Evolutionary conservation across 2,797 vertebrate genomes (phyloP).

Genomic region (Falco concolor): DNA sequence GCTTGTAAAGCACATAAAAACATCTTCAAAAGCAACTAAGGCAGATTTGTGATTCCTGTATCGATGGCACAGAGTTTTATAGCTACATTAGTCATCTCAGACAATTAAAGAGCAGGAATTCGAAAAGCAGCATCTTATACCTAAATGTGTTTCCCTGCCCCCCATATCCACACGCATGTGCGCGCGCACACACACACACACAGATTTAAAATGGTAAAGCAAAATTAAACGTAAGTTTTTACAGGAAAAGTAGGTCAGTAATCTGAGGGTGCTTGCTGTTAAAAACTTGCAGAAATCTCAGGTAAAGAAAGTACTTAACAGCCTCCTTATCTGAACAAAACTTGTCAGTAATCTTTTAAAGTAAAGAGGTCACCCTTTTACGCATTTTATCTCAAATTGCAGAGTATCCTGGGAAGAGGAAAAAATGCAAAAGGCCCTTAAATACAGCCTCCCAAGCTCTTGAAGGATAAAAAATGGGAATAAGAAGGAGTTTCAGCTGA

Average conservation of each 20-base stretch:
- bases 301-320: neutral
- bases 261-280: neutral
- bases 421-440: neutral
- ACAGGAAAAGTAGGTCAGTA: neutral
- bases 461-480: neutral
- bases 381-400: constrained; percentile 17
- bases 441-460: neutral
- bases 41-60: neutral
- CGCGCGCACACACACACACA: neutral
- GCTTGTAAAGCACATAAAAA: neutral
- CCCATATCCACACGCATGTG: neutral
- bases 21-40: neutral
- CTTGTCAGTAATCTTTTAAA: neutral
- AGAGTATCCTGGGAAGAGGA: neutral
- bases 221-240: neutral
- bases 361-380: constrained; percentile 33
- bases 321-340: constrained; percentile 6
- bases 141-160: neutral
- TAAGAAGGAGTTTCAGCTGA: neutral
- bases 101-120: neutral
- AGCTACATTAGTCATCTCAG: neutral
- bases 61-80: neutral
- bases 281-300: neutral
- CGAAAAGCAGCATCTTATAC: neutral
- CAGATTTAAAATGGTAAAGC: neutral